Evolutionary conservation across 2,113 vertebrate genomes (phyloP).

Genomic region (Sinocyclocheilus grahami): DNA sequence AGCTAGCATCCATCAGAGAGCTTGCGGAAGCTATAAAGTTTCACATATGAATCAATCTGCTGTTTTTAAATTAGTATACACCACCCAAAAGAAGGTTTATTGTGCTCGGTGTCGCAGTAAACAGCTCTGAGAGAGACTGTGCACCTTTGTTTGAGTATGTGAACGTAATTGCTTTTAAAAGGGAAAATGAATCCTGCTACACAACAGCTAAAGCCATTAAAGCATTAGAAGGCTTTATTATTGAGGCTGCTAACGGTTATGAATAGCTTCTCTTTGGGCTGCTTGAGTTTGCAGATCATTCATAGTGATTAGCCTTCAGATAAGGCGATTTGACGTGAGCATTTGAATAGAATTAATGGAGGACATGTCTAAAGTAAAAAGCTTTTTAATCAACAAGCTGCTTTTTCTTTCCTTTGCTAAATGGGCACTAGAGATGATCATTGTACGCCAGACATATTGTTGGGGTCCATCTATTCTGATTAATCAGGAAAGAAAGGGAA

Average conservation of each 20-base stretch:
- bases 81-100: constrained; percentile 36
- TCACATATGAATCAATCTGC: constrained; percentile 11
- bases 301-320: constrained; percentile 45
- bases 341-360: constrained; percentile 36
- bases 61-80: constrained; percentile 38
- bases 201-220: constrained; percentile 31
- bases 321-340: constrained; percentile 19
- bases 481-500: constrained; percentile 38
- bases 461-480: constrained; percentile 4
- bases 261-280: constrained; percentile 40
- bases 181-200: constrained; percentile 45
- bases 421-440: constrained; percentile 47
- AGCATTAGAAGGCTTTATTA: constrained; percentile 42
- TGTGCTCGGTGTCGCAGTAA: constrained; percentile 9
- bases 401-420: constrained; percentile 39
- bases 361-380: constrained; percentile 40
- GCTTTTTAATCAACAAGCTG: constrained; percentile 46
- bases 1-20: constrained; percentile 14
- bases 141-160: constrained; percentile 18
- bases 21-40: constrained; percentile 4
- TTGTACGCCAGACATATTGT: constrained; percentile 15
- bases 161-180: constrained; percentile 49
- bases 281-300: constrained; percentile 40
- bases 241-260: constrained; percentile 12
- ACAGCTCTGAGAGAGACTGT: neutral